Percentiles rank a stretch among this genome's conserved stretches.
phyloP scores from a whole-genome alignment of 2,113 vertebrate genomes.

The Colistium nudipinnis region DNA sequence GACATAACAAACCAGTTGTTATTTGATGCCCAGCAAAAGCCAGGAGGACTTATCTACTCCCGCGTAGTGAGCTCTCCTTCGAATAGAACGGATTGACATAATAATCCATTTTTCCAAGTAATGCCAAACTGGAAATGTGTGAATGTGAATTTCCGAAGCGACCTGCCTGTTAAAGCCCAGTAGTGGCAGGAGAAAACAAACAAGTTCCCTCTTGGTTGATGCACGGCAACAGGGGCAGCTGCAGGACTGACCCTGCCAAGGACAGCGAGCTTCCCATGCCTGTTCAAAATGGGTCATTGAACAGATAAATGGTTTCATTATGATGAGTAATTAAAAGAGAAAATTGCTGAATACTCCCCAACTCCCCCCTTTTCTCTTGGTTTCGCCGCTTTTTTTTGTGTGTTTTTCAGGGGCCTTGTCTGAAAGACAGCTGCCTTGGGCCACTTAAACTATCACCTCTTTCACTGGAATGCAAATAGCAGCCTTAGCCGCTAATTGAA shows the following conservation, averaged over 20 bases:
- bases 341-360: conserved; percentile 77
- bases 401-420: conserved; percentile 70
- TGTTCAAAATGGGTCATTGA: conserved; percentile 85
- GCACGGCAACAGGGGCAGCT: conserved; percentile 78
- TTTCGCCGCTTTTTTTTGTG: conserved; percentile 65
- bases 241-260: conserved; percentile 83
- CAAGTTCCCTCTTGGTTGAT: conserved; percentile 55
- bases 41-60: conserved; percentile 1
- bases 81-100: conserved; percentile 16
- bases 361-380: conserved; percentile 67
- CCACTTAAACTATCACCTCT: conserved; percentile 77
- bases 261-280: conserved; percentile 82
- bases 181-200: background rate
- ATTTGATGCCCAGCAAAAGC: conserved; percentile 1
- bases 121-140: conserved; percentile 7
- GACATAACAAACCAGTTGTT: conserved; percentile 9
- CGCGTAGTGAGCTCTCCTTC: conserved; percentile 14
- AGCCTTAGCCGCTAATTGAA: conserved; percentile 76
- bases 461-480: conserved; percentile 80
- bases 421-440: conserved; percentile 77
- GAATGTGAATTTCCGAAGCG: conserved; percentile 23
- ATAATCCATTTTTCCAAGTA: conserved; percentile 28
- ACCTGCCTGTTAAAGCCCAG: conserved; percentile 36
- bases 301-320: conserved; percentile 86
- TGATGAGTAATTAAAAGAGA: conserved; percentile 87